Evolutionary conservation across 2,888 invertebrate species (phyloP), one percentile per base, ranked within the genome.

Genomic region (Dione juno): DNA sequence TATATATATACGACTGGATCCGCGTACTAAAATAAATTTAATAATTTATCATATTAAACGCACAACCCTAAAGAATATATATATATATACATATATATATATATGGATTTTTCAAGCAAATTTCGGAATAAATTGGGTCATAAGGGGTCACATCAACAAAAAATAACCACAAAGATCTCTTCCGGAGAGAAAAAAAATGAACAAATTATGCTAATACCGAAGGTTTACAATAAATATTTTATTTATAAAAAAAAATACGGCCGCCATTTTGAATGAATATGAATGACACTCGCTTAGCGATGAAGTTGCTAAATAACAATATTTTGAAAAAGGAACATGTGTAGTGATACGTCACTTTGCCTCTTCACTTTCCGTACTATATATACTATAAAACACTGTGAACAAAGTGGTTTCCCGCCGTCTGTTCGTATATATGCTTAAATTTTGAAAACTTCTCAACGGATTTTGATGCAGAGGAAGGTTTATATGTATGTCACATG

Each of bases 101-200:
- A 28, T 28, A 28, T 28, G 28, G 28, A 28, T 73, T 76, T 76
- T 77, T 73, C 63, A 48, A 40, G 54, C 70, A 70, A 71, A 74
- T 73, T 76, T 73, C 67, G 59, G 81, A 83, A 84, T 84, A 83
- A 84, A 84, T 84, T 83, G 82, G 84, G 82, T 83, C 82, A 82
- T 11, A 67, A 52, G 72, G 72, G 77, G 78, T 74, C 79, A 76
- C 63, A 41, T 65, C 37, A 73, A 69, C 37, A 72, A 69, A 68
- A 74, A 74, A 74, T 74, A 53, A 41, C n/a, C 43, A 35, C 48
- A 61, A 37, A 37, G 48, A 40, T 68, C 41, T 71, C 75, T 78
- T 78, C 78, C 79, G 79, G 77, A 58, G 69, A 37, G 16, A 67
- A 68, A 75, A 76, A 75, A 72, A 54, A 53, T 59, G 35, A 19